Evolutionary conservation across 2,888 invertebrate genomes (phyloP).

Genomic region (Agapostemon virescens): DNA sequence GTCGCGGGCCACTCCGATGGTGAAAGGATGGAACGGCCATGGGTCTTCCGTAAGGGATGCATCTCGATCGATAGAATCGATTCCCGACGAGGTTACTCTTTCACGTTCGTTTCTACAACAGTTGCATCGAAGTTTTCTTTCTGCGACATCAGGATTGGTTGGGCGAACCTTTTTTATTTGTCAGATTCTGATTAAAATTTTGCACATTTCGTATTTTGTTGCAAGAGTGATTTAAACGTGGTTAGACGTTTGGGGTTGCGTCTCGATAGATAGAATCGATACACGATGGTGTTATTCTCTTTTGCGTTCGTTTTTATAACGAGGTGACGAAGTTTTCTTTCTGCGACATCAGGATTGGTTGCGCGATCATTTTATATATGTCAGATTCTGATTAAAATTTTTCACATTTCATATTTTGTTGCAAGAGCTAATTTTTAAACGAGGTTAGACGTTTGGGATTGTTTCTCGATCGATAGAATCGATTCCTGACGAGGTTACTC

Average conservation of each 20-base stretch:
- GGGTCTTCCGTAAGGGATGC: conserved; percentile 34
- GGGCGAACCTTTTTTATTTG: too few species aligned
- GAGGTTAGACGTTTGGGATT: too few species aligned
- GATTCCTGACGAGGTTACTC: not conserved
- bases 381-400: not conserved
- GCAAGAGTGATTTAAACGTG: too few species aligned
- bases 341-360: not conserved
- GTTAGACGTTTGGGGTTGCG: too few species aligned
- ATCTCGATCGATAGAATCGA: conserved; percentile 42
- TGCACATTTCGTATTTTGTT: not conserved
- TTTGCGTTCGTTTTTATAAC: not conserved
- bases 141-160: not conserved
- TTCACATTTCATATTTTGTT: not conserved
- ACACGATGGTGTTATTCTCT: not conserved
- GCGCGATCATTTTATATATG: too few species aligned
- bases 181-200: not conserved
- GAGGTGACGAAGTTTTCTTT: not conserved
- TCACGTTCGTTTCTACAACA: not conserved
- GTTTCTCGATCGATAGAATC: conserved; percentile 42
- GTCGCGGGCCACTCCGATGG: conserved; percentile 27
- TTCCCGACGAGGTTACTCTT: not conserved
- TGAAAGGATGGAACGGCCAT: conserved; percentile 51
- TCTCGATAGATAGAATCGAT: conserved; percentile 40
- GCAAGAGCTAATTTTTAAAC: too few species aligned
- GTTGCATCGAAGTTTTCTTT: not conserved